These are phyloP conservation scores for Bibio marci DNA, from an alignment of 2,888 invertebrate species.

Conservation along the genomic window DNA sequence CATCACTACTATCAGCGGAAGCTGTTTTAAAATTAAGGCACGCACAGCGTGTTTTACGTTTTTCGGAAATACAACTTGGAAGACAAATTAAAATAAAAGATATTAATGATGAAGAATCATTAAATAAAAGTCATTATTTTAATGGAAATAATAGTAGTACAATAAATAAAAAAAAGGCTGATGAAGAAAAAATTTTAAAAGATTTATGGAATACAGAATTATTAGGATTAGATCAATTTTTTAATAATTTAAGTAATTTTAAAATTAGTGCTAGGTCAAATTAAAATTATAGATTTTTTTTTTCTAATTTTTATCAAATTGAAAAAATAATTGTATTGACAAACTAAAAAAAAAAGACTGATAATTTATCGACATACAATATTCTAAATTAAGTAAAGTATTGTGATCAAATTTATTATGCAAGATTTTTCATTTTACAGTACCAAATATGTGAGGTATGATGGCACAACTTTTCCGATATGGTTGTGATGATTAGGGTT, in stretches of 20 bases:
- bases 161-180: too few relatives aligned
- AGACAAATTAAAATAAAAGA: conserved; percentile 2
- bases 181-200: conserved; percentile 16
- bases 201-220: conserved; percentile 33
- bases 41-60: conserved; percentile 33
- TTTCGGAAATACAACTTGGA: conserved; percentile 29
- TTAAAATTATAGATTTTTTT: too few relatives aligned
- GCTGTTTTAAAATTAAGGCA: conserved; percentile 36
- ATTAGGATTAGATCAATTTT: conserved; percentile 37
- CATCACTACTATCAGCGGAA: conserved; percentile 34
- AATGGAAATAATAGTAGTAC: too few relatives aligned
- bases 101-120: conserved; percentile 13
- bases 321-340: not conserved
- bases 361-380: not conserved
- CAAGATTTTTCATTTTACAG: conserved; percentile 31
- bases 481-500: too few relatives aligned
- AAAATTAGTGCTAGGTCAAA: too few relatives aligned
- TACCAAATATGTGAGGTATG: conserved; percentile 20
- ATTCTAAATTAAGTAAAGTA: too few relatives aligned
- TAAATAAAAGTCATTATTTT: too few relatives aligned
- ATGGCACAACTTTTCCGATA: too few relatives aligned
- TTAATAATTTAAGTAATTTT: conserved; percentile 33
- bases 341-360: not conserved
- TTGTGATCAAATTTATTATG: conserved; percentile 17
- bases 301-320: not conserved